phyloP scores from a whole-genome alignment of 2,888 invertebrate genomes.

The Thalpophila matura region DNA sequence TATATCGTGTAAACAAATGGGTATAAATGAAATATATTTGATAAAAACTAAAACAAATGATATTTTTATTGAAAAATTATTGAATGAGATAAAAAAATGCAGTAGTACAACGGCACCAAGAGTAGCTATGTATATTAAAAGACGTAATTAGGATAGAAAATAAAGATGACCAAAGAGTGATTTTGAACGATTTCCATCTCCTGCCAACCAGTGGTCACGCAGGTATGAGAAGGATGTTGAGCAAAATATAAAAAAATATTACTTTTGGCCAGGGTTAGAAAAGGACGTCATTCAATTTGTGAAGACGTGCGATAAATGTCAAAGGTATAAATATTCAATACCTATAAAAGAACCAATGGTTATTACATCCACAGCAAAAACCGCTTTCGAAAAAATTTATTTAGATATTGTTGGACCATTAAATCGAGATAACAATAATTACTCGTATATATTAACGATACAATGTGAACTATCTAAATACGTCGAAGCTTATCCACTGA shows the following conservation, averaged over 20 bases:
- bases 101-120: not conserved
- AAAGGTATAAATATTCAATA: not conserved
- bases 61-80: not conserved
- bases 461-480: too few species aligned
- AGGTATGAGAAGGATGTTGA: not conserved
- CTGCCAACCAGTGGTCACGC: not conserved
- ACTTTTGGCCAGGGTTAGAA: not conserved
- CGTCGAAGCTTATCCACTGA: too few species aligned
- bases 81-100: not conserved
- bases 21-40: not conserved
- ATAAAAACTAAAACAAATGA: not conserved
- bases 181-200: not conserved
- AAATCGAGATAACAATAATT: too few species aligned
- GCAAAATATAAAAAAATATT: not conserved
- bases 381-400: too few species aligned
- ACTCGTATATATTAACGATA: too few species aligned
- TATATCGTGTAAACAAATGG: not conserved
- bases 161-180: not conserved
- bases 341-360: conserved; percentile 11
- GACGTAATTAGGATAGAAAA: not conserved
- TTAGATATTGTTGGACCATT: too few species aligned
- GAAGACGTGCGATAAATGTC: too few species aligned
- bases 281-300: too few species aligned
- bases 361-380: not conserved
- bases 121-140: not conserved